Conservation (phyloP, 2,797 vertebrate species). For the Typhlichthys eigenmanni region DNA sequence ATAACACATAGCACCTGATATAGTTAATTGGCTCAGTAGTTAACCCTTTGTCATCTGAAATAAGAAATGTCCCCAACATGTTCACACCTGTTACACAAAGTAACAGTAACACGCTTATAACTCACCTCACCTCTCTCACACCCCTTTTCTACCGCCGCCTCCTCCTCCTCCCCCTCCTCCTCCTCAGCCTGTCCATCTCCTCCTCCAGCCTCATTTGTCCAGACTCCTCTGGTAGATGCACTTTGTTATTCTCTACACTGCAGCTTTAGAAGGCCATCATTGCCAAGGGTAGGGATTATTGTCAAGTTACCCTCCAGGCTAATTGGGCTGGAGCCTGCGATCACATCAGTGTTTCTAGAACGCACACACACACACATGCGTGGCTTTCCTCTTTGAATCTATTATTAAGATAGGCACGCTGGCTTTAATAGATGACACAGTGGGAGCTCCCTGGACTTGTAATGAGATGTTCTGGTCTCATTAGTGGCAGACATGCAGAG, state of each 20-base stretch:
- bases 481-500: constrained; percentile 48
- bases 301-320: constrained; percentile 74
- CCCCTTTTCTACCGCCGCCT: background rate
- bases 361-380: constrained; percentile 22
- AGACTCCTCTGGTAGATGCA: constrained; percentile 34
- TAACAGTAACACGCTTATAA: background rate
- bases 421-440: constrained; percentile 49
- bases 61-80: no score
- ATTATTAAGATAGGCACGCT: constrained; percentile 53
- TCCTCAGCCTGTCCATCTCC: constrained; percentile 12
- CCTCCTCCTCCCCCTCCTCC: background rate
- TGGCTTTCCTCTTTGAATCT: constrained; percentile 41
- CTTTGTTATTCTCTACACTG: constrained; percentile 68
- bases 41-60: no score
- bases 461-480: constrained; percentile 59
- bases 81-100: no score
- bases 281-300: constrained; percentile 72
- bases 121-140: background rate
- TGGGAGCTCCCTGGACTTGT: constrained; percentile 49
- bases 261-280: constrained; percentile 73
- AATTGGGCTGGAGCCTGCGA: constrained; percentile 72
- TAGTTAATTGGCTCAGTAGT: no score
- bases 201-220: background rate
- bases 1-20: no score
- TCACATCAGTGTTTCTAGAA: constrained; percentile 69